phyloP scores from a whole-genome alignment of 1,140 invertebrate genomes.

The Penaeus indicus region DNA sequence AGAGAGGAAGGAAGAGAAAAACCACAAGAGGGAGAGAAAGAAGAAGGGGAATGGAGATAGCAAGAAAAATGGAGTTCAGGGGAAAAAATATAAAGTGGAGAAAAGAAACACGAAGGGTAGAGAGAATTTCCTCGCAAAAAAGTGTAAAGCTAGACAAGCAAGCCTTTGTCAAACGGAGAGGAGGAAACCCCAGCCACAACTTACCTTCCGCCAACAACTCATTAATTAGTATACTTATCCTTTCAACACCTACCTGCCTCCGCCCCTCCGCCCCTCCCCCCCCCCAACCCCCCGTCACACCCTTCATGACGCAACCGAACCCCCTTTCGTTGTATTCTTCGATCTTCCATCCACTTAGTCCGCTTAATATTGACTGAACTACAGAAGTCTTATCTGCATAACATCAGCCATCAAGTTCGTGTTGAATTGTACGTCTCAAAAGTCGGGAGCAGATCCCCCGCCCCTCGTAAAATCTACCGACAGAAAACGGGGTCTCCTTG shows the following conservation, averaged over 20 bases:
- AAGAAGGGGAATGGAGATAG: not conserved
- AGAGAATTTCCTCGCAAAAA: no score
- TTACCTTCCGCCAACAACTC: not conserved
- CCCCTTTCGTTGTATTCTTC: not conserved
- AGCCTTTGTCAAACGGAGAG: not conserved
- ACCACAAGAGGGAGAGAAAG: not conserved
- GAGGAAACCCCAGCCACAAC: not conserved
- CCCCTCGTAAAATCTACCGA: not conserved
- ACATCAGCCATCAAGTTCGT: slow-evolving; percentile 37
- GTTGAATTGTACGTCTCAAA: not conserved
- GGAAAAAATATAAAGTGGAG: not conserved
- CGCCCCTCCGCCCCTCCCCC: not conserved
- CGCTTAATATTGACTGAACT: slow-evolving; percentile 36
- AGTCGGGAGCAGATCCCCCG: not conserved
- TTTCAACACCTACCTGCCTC: not conserved
- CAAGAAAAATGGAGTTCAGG: slow-evolving; percentile 15
- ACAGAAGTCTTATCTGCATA: slow-evolving; percentile 46
- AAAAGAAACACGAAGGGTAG: not conserved
- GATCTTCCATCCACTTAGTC: slow-evolving; percentile 1
- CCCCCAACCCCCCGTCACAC: not conserved
- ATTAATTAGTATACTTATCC: not conserved
- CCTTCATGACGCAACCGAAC: not conserved
- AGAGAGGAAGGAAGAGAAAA: not conserved
- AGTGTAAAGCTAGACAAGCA: no score
- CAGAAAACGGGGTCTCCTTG: not conserved